phyloP scores from a whole-genome alignment of 1,140 invertebrate species.

The Micrasema minimum region DNA sequence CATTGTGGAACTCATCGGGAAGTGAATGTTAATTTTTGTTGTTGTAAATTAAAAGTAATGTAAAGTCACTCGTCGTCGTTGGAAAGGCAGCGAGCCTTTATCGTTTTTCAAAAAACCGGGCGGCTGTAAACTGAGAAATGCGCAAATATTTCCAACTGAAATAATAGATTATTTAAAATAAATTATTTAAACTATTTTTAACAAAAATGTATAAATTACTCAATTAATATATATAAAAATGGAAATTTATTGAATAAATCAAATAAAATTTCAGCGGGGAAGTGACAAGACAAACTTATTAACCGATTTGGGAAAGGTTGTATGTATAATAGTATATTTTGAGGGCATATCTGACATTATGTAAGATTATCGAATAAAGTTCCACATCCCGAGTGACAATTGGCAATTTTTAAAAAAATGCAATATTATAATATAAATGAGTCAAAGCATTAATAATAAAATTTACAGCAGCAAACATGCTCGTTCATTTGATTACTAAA shows the following conservation, averaged over 20 bases:
- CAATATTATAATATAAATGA: too few relatives aligned
- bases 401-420: too few relatives aligned
- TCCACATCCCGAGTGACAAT: too few relatives aligned
- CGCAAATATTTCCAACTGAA: background rate
- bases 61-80: constrained; percentile 10
- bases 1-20: constrained; percentile 13
- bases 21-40: constrained; percentile 4
- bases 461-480: too few relatives aligned
- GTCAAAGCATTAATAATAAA: too few relatives aligned
- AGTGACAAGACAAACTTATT: constrained; percentile 32
- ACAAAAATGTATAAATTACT: constrained; percentile 28
- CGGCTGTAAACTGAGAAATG: background rate
- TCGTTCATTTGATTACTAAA: background rate
- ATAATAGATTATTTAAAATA: too few relatives aligned
- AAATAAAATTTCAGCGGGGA: constrained; percentile 24
- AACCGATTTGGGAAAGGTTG: constrained; percentile 29
- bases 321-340: constrained; percentile 10
- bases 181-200: constrained; percentile 31
- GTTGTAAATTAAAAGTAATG: constrained; percentile 12
- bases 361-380: background rate
- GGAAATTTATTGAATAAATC: constrained; percentile 39
- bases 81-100: background rate
- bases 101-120: constrained; percentile 1
- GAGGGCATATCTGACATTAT: constrained; percentile 41
- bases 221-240: constrained; percentile 36